Conservation (phyloP, 2,113 vertebrate genomes). For the Heptranchias perlo region DNA sequence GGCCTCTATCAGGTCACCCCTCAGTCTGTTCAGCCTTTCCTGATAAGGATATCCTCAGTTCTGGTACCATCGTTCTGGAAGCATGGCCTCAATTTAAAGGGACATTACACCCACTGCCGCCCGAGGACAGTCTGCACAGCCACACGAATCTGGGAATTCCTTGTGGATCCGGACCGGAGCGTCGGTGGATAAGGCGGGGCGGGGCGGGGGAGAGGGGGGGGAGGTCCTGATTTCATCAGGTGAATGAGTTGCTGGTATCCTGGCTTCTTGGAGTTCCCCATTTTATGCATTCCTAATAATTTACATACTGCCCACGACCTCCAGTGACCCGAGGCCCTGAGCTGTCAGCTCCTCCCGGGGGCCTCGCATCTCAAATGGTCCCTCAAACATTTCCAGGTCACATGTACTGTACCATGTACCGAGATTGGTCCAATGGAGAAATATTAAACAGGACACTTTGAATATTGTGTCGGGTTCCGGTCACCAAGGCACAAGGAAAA, state of each 20-base stretch:
- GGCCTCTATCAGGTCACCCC: not conserved
- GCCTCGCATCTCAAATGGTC: not conserved
- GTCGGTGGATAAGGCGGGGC: not conserved
- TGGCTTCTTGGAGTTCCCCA: not conserved
- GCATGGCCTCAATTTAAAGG: not conserved
- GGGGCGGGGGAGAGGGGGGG: no score
- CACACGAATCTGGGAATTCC: not conserved
- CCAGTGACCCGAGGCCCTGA: not conserved
- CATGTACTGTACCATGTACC: not conserved
- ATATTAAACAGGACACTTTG: not conserved
- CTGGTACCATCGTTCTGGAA: no score
- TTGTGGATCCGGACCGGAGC: not conserved
- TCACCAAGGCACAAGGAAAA: not conserved
- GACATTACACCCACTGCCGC: not conserved
- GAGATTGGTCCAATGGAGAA: not conserved
- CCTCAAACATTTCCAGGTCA: not conserved
- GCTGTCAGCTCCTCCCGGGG: no score
- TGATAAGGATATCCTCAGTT: no score
- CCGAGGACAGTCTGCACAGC: not conserved
- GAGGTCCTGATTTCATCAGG: not conserved
- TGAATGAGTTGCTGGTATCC: not conserved
- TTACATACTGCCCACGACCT: not conserved
- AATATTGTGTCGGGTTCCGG: no score
- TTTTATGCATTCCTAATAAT: not conserved
- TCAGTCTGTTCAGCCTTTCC: not conserved